Conservation (phyloP, 2,888 invertebrate species). For the Elegia similella region DNA sequence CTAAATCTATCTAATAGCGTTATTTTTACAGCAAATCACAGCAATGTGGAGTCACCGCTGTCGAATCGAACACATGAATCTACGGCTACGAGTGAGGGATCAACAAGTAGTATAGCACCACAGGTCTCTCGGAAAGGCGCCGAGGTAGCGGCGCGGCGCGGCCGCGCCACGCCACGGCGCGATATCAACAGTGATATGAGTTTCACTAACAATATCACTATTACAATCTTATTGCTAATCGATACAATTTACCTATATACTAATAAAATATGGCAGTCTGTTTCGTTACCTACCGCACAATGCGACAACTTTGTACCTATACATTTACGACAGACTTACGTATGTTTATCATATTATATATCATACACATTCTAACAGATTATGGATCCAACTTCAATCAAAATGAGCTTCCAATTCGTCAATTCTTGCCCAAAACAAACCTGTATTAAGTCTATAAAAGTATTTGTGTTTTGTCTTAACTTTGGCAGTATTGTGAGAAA, state of each 20-base stretch:
- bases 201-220: conserved; percentile 13
- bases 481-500: conserved; percentile 3
- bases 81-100: conserved; percentile 3
- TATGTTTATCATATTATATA: conserved; percentile 4
- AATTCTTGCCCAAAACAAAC: not conserved
- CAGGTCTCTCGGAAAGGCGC: conserved; percentile 26
- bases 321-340: not conserved
- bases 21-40: conserved; percentile 44
- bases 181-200: conserved; percentile 21
- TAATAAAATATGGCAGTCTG: conserved; percentile 59
- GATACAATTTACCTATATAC: conserved; percentile 28
- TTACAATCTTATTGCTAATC: conserved; percentile 7
- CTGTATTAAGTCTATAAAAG: not conserved
- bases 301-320: conserved; percentile 14
- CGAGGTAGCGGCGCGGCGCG: conserved; percentile 17
- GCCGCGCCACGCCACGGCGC: not conserved
- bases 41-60: conserved; percentile 34
- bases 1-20: conserved; percentile 9
- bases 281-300: conserved; percentile 31
- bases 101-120: conserved; percentile 34
- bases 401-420: not conserved
- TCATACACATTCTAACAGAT: not conserved
- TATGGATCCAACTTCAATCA: not conserved
- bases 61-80: conserved; percentile 21
- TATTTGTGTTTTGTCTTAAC: not conserved